Conservation (phyloP, 2,797 vertebrate species). For the Microctenopoma lineatum region DNA sequence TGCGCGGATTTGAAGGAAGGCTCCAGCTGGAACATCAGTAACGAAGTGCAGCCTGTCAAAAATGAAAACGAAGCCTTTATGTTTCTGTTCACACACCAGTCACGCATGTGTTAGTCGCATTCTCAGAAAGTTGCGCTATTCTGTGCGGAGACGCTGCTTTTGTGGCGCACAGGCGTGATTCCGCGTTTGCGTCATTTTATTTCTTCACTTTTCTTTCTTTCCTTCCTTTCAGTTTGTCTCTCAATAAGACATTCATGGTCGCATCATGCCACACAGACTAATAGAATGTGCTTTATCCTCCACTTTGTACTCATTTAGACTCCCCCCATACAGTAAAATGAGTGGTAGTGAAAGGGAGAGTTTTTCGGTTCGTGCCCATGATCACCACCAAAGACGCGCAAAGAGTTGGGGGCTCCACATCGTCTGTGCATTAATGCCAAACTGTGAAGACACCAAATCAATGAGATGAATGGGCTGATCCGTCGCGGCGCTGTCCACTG, state of each 20-base stretch:
- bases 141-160: background rate
- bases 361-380: background rate
- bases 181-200: background rate
- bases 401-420: constrained; percentile 2
- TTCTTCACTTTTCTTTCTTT: background rate
- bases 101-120: background rate
- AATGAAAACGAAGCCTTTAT: too few relatives aligned
- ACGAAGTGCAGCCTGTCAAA: background rate
- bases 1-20: background rate
- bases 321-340: constrained; percentile 80
- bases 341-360: constrained; percentile 8
- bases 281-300: background rate
- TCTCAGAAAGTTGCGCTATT: background rate
- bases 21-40: background rate
- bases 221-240: background rate
- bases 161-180: constrained; percentile 42
- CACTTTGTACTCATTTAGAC: constrained; percentile 46
- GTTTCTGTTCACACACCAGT: background rate
- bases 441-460: background rate
- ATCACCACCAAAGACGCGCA: background rate
- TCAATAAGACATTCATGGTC: background rate
- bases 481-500: constrained; percentile 41
- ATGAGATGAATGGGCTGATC: constrained; percentile 18
- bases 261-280: background rate
- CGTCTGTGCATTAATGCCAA: constrained; percentile 1